phyloP scores from a whole-genome alignment of 2,888 invertebrate species.

The Rhagium mordax region DNA sequence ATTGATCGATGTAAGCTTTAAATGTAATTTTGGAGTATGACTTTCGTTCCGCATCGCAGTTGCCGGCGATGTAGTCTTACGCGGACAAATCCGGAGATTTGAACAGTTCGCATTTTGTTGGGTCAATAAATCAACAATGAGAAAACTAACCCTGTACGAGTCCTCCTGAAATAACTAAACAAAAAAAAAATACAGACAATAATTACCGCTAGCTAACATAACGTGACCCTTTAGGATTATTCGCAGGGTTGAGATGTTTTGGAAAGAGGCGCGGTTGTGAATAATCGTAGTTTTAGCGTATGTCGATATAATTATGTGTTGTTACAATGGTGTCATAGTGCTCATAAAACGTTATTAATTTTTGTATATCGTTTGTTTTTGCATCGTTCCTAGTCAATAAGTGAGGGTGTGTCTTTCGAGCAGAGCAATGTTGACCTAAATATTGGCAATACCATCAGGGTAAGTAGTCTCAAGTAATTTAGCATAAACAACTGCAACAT shows the following conservation, averaged over 20 bases:
- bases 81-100: slow-evolving; percentile 4
- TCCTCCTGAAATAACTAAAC: slow-evolving; percentile 5
- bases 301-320: slow-evolving; percentile 19
- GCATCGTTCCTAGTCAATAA: slow-evolving; percentile 42
- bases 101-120: slow-evolving; percentile 27
- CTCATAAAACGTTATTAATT: slow-evolving; percentile 15
- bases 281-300: slow-evolving; percentile 1
- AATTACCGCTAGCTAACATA: not conserved
- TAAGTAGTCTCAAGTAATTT: slow-evolving; percentile 27
- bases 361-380: slow-evolving; percentile 26
- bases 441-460: slow-evolving; percentile 39
- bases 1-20: slow-evolving; percentile 31
- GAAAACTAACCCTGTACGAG: slow-evolving; percentile 5
- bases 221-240: not conserved
- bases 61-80: not conserved
- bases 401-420: slow-evolving; percentile 46
- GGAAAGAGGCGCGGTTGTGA: not conserved
- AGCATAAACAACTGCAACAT: slow-evolving; percentile 8
- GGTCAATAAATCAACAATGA: slow-evolving; percentile 42
- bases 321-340: slow-evolving; percentile 20
- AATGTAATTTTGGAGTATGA: not conserved
- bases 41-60: not conserved
- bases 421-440: slow-evolving; percentile 48
- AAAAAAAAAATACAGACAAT: not conserved
- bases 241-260: not conserved